Conservation (phyloP, 2,888 invertebrate species). For the Tholera decimalis region DNA sequence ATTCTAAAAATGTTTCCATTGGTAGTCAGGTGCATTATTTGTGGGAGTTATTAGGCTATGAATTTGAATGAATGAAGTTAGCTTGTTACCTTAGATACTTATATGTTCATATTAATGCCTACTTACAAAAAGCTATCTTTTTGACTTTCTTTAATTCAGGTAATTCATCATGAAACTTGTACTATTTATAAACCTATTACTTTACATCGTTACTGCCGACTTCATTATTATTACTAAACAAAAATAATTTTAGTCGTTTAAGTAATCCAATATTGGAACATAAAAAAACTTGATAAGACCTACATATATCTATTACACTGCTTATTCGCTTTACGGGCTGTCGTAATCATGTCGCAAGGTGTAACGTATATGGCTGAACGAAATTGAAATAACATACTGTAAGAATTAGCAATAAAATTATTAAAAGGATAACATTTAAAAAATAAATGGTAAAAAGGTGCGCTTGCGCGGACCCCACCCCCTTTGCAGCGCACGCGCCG, state of each 20-base stretch:
- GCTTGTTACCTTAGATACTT: not conserved
- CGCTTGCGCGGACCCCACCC: conserved; percentile 61
- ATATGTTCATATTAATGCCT: not conserved
- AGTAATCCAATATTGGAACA: conserved; percentile 7
- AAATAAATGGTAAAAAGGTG: conserved; percentile 59
- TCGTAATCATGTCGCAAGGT: conserved; percentile 52
- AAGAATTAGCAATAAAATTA: conserved; percentile 37
- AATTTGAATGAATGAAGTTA: too few species aligned
- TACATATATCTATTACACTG: conserved; percentile 49
- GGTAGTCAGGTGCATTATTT: too few species aligned
- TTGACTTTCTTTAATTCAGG: too few species aligned
- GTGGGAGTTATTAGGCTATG: too few species aligned
- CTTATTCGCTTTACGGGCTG: conserved; percentile 41
- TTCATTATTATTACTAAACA: not conserved
- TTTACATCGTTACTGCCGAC: not conserved
- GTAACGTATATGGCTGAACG: conserved; percentile 38
- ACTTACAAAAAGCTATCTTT: not conserved
- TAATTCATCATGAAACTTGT: not conserved
- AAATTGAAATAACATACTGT: conserved; percentile 37
- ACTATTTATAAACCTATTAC: not conserved
- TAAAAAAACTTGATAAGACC: conserved; percentile 11
- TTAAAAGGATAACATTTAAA: conserved; percentile 40
- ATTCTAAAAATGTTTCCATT: too few species aligned
- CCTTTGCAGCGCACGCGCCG: conserved; percentile 67
- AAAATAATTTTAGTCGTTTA: not conserved